phyloP scores from a whole-genome alignment of 2,797 vertebrate species.

The Miichthys miiuy region DNA sequence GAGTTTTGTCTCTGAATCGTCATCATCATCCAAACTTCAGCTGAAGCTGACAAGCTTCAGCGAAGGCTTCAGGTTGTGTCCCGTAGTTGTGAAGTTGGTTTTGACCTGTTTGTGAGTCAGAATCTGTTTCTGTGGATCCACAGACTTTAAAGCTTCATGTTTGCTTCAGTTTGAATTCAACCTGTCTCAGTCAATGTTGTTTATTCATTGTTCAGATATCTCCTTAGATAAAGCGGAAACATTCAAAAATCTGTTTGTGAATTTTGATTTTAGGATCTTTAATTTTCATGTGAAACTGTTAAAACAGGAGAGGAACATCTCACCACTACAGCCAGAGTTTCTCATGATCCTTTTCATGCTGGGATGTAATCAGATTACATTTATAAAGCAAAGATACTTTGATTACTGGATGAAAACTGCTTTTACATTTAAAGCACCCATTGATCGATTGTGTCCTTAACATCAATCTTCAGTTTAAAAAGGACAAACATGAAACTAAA shows the following conservation, averaged over 20 bases:
- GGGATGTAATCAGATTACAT: conserved; percentile 37
- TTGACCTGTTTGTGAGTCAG: too few species aligned
- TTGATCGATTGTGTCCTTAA: not conserved
- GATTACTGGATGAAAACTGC: conserved; percentile 1
- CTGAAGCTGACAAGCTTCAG: too few species aligned
- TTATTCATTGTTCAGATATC: conserved; percentile 25
- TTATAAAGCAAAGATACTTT: not conserved
- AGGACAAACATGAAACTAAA: conserved; percentile 55
- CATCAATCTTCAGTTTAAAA: conserved; percentile 30
- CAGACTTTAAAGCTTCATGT: too few species aligned
- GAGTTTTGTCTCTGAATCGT: too few species aligned
- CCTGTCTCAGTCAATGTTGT: too few species aligned
- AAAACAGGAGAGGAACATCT: conserved; percentile 17
- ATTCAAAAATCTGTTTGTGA: conserved; percentile 21
- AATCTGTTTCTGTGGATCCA: too few species aligned
- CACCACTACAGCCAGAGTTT: not conserved
- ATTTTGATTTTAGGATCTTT: conserved; percentile 31
- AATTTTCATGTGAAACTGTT: conserved; percentile 31
- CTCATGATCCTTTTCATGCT: conserved; percentile 21
- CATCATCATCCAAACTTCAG: too few species aligned
- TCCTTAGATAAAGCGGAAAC: conserved; percentile 21
- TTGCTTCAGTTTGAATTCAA: too few species aligned
- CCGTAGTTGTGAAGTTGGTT: too few species aligned
- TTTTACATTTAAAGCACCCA: conserved; percentile 1
- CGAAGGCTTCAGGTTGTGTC: too few species aligned